phyloP scores from a whole-genome alignment of 30 jellyfish, hydroid and myxozoan species.

The Clytia hemisphaerica region DNA sequence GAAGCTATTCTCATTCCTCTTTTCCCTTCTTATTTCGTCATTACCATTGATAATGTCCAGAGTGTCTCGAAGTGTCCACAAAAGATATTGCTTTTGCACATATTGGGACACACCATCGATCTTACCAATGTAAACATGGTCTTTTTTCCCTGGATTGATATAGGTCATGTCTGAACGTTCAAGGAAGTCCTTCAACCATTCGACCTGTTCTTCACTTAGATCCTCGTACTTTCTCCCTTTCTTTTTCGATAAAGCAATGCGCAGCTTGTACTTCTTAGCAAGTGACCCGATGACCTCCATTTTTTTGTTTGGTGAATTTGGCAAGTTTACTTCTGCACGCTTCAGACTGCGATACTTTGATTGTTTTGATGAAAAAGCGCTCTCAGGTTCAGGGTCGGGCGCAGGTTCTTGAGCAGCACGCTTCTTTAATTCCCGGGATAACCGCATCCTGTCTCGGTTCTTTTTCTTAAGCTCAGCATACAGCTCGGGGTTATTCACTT shows the following conservation, averaged over 20 bases:
- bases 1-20: too few species aligned
- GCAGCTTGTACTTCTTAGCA: conserved; percentile 19
- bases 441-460: too few species aligned
- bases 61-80: conserved; percentile 34
- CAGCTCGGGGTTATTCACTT: too few species aligned
- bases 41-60: conserved; percentile 1
- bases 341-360: conserved; percentile 28
- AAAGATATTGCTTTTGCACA: conserved; percentile 32
- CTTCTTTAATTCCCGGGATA: too few species aligned
- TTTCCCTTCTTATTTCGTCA: too few species aligned
- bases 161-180: conserved; percentile 3
- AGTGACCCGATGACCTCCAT: conserved; percentile 4
- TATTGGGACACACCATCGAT: conserved; percentile 19
- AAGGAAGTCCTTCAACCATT: conserved; percentile 7
- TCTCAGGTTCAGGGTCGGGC: too few species aligned
- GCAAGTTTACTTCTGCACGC: conserved; percentile 30
- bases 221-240: conserved; percentile 2
- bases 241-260: not conserved
- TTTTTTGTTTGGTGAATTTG: conserved; percentile 25
- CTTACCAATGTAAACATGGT: conserved; percentile 2
- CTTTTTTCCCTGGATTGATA: not conserved
- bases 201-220: conserved; percentile 15
- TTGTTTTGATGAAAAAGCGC: not conserved
- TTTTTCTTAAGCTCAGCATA: too few species aligned
- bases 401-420: too few species aligned